phyloP scores from a whole-genome alignment of 1,140 invertebrate genomes.

The Drosophila miranda region DNA sequence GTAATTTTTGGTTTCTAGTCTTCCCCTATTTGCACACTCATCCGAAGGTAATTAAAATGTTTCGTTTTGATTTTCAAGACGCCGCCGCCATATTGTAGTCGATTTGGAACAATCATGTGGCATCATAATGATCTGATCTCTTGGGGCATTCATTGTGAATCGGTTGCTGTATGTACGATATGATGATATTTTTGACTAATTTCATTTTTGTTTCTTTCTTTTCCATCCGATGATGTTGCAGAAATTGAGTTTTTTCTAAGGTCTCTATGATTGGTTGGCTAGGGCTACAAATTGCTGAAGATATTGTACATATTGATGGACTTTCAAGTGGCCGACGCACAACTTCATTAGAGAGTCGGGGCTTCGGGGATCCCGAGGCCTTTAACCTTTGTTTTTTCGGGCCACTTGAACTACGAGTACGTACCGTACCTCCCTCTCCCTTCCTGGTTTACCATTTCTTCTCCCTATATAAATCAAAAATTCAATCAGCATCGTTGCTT shows the following conservation, averaged over 20 bases:
- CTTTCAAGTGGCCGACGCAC: conserved; percentile 74
- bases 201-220: conserved; percentile 51
- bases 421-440: not conserved
- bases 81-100: conserved; percentile 60
- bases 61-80: conserved; percentile 57
- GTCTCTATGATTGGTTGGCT: conserved; percentile 52
- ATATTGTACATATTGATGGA: conserved; percentile 25
- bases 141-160: conserved; percentile 19
- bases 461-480: conserved; percentile 73
- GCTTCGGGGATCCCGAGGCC: conserved; percentile 20
- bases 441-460: not conserved
- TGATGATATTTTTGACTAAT: conserved; percentile 70
- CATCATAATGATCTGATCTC: conserved; percentile 60
- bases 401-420: conserved; percentile 52
- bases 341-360: conserved; percentile 66
- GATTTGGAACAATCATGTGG: conserved; percentile 42
- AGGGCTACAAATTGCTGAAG: conserved; percentile 41
- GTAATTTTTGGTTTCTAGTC: conserved; percentile 16
- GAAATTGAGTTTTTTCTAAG: conserved; percentile 21
- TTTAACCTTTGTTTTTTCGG: conserved; percentile 45
- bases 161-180: conserved; percentile 33
- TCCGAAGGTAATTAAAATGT: conserved; percentile 81
- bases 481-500: conserved; percentile 73
- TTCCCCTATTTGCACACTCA: conserved; percentile 68
- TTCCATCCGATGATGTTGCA: conserved; percentile 60